phyloP scores from a whole-genome alignment of 2,113 vertebrate species.

The Ammodytes marinus region DNA sequence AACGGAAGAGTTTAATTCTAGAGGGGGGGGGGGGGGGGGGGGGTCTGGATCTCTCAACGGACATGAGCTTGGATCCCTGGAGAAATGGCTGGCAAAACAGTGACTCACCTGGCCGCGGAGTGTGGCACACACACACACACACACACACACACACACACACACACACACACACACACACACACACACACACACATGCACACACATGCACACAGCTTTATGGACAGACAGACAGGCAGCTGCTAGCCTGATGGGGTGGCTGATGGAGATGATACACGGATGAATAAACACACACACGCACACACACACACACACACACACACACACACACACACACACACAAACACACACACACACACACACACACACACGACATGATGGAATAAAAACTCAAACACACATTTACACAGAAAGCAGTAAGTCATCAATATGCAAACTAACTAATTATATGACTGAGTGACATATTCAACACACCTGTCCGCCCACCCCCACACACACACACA shows the following conservation, averaged over 20 bases:
- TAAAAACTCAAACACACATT: constrained; percentile 58
- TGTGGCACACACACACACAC: no score
- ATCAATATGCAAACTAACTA: constrained; percentile 83
- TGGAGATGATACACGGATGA: constrained; percentile 68
- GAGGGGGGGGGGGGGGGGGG: constrained; percentile 22
- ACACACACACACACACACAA: constrained; percentile 60
- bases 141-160: constrained; percentile 41
- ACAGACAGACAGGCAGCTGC: constrained; percentile 79
- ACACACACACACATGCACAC: constrained; percentile 44
- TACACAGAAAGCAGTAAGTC: constrained; percentile 59
- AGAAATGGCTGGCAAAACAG: constrained; percentile 72
- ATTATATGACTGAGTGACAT: constrained; percentile 77
- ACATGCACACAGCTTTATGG: constrained; percentile 13
- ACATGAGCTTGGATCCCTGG: constrained; percentile 69
- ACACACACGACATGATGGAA: constrained; percentile 58
- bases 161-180: constrained; percentile 34
- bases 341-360: constrained; percentile 70
- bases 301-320: constrained; percentile 66
- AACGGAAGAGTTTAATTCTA: constrained; percentile 63
- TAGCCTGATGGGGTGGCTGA: constrained; percentile 76
- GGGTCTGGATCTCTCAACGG: constrained; percentile 67
- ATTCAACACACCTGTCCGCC: constrained; percentile 53
- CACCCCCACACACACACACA: not conserved
- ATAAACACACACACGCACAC: constrained; percentile 67
- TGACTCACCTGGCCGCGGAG: constrained; percentile 72